Base-by-base conservation (phyloP, 2,797 vertebrate genomes). In the Chromobotia macracanthus region DNA sequence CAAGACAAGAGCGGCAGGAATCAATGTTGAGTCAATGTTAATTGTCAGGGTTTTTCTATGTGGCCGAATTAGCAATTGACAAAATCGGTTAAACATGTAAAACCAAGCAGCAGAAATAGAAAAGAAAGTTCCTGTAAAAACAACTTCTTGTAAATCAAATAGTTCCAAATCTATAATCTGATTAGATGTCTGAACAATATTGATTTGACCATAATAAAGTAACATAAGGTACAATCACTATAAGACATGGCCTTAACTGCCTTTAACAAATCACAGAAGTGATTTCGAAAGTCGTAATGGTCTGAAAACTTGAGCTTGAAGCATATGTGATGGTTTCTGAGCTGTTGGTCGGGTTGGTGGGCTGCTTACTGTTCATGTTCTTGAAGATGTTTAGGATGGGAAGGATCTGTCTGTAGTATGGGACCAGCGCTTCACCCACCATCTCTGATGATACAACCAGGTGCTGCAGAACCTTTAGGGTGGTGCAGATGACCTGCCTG, bases 331-430 rank as follows among this genome's bases (percentile, higher is more conserved):
- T 60, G 23, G 44, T 9, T 9, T 41, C 7, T 41, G 38, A 41
- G 38, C 38, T 41, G 38, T 41, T 9, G 35, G 35, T 38, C 1
- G 11, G 50, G n/a, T 38, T 63, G 48, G 18, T 21, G 3, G 53
- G 35, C 16, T 67, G 19, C 96, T 97, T 90, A 97, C 96, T 91
- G 83, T 96, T 95, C 92, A 94, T 93, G 86, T 95, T 94, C 94
- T 97, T 99, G 89, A 97, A 98, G 90, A 98, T 94, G 93, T 95
- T 98, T 88, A 98, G 87, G 84, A 97, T 90, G 50, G 95, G 95
- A 12, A 99, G 95, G 88, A 99, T 96, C 88, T 97, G 95, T 0
- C 95, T 93, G 89, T 96, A 98, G 90, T 98, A 98, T 2, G 95
- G 96, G 81, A 98, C 95, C 89, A 99, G 86, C 0, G 91, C 87